These are phyloP conservation scores for Oreortyx pictus DNA, from an alignment of 2,797 vertebrate species.

Conservation along the genomic window DNA sequence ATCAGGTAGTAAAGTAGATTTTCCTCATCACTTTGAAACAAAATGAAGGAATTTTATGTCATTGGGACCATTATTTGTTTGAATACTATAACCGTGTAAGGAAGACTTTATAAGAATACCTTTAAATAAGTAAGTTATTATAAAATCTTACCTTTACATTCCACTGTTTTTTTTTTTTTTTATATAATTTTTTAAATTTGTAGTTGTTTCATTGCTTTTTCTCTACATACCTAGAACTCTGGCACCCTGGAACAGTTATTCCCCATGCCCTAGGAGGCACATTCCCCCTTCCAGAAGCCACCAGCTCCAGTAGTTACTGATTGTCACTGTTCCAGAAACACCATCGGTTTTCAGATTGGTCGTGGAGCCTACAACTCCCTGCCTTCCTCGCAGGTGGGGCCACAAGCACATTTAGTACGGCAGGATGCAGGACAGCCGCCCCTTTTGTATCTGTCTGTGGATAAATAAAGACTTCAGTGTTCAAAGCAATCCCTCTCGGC, in stretches of 20 bases:
- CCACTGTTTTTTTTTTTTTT: conserved; percentile 35
- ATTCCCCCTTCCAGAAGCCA: background rate
- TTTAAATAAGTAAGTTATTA: conserved; percentile 73
- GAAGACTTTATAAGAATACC: conserved; percentile 57
- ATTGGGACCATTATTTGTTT: conserved; percentile 41
- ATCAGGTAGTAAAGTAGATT: conserved; percentile 14
- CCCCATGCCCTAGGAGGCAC: background rate
- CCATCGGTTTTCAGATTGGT: background rate
- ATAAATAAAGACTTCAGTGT: background rate
- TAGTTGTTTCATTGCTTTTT: conserved; percentile 31
- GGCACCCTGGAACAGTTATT: background rate
- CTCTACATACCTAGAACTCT: background rate
- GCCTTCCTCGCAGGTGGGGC: background rate
- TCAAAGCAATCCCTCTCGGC: background rate
- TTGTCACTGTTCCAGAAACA: background rate
- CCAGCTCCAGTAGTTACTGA: background rate
- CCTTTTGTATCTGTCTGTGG: background rate
- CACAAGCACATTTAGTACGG: background rate
- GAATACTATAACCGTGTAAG: conserved; percentile 32
- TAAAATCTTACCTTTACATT: conserved; percentile 62
- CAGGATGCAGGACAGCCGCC: conserved; percentile 34
- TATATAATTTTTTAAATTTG: background rate
- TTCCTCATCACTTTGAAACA: conserved; percentile 34
- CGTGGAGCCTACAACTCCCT: background rate
- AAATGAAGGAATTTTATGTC: conserved; percentile 71